phyloP scores from a whole-genome alignment of 2,888 invertebrate species.

The Mythimna pallens region DNA sequence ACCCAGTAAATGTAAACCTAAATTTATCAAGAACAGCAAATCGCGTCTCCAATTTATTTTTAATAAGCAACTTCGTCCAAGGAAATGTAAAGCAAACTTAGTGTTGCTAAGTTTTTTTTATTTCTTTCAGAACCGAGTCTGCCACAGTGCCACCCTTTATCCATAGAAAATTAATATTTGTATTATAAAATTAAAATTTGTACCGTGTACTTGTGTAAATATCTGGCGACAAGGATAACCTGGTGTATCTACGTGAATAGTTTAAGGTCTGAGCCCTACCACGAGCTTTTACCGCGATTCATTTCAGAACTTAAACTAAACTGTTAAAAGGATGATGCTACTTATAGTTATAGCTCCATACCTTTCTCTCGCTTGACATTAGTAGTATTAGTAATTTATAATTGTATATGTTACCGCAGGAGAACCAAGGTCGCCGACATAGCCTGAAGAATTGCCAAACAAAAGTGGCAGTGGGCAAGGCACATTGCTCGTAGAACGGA shows the following conservation, averaged over 20 bases:
- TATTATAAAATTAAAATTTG: conserved; percentile 83
- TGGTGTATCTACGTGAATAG: background rate
- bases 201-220: conserved; percentile 15
- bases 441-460: no score
- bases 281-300: no score
- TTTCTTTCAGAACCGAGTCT: conserved; percentile 26
- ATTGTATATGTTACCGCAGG: no score
- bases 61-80: conserved; percentile 51
- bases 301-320: no score
- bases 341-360: no score
- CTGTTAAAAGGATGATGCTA: no score
- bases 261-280: no score
- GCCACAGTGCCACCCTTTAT: conserved; percentile 37
- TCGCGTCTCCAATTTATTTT: conserved; percentile 53
- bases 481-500: no score
- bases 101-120: conserved; percentile 62
- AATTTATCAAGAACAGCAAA: conserved; percentile 25
- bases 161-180: conserved; percentile 85
- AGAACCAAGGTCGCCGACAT: no score
- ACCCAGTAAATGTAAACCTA: background rate
- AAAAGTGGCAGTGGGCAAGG: no score
- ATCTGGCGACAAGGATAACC: background rate
- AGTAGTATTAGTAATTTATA: no score
- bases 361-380: no score
- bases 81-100: conserved; percentile 65